Evolutionary conservation across 2,797 vertebrate species (phyloP).

Genomic region (Chiroxiphia lanceolata): DNA sequence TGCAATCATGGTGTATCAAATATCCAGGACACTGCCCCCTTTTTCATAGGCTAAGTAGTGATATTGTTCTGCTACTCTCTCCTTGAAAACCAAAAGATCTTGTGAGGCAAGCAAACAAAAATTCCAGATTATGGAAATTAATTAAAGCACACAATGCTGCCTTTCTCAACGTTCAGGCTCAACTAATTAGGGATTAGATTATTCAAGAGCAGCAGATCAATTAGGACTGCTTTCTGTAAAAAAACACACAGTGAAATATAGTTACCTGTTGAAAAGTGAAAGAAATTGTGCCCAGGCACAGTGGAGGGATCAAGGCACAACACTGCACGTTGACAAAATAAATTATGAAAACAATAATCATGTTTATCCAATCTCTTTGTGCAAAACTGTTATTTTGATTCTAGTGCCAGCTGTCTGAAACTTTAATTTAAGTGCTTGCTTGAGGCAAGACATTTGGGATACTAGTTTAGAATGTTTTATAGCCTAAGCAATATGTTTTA

Average conservation of each 20-base stretch:
- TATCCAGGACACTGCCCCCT: background rate
- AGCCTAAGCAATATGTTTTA: conserved; percentile 83
- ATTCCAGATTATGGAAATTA: conserved; percentile 68
- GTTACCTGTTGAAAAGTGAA: conserved; percentile 77
- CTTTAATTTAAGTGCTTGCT: conserved; percentile 86
- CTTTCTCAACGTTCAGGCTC: conserved; percentile 6
- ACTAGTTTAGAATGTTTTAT: conserved; percentile 86
- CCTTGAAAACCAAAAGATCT: conserved; percentile 38
- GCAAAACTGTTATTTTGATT: conserved; percentile 81
- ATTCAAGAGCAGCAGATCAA: conserved; percentile 48
- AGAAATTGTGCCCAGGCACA: conserved; percentile 45
- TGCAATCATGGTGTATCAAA: background rate
- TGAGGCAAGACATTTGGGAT: conserved; percentile 83
- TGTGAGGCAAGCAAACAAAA: conserved; percentile 46
- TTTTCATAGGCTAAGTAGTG: background rate
- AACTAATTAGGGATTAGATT: conserved; percentile 64
- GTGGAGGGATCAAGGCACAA: conserved; percentile 59
- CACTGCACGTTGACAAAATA: conserved; percentile 72
- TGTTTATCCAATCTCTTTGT: conserved; percentile 81
- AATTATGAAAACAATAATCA: conserved; percentile 84
- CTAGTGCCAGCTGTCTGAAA: conserved; percentile 84
- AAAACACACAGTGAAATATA: conserved; percentile 6
- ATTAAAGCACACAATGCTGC: conserved; percentile 54
- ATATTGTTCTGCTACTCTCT: background rate
- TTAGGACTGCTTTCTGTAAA: conserved; percentile 29